Evolutionary conservation across 2,113 vertebrate genomes (phyloP), one percentile per base, ranked within the genome.

Genomic region (Coptodon bakossiorum): DNA sequence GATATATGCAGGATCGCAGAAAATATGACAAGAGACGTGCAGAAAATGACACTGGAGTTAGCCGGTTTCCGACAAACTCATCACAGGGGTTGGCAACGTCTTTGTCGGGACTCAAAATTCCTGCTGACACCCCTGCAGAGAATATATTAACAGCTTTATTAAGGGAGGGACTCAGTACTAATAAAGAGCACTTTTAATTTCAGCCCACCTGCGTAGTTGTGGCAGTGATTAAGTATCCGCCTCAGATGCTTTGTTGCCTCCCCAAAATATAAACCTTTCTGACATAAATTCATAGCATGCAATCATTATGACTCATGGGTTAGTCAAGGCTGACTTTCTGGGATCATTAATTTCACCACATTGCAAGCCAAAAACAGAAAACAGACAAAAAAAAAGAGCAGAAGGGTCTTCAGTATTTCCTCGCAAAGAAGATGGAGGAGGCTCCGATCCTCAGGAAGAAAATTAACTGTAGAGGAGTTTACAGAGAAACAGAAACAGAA

Each of bases 201-300:
- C 54, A 9, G 52, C 66, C 83, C 88, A 83, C 85, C 82, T 78
- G 83, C 50, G 48, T 5, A 31, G 80, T 31, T 76, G 86, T 17
- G 88, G 85, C 87, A 31, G 19, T 13, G 19, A 80, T 87, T 82
- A 52, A 82, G 80, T n/a, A 73, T 80, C 76, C 3, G 5, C 17
- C 56, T 68, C 14, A 22, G 71, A 88, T 89, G 83, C 88, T 83
- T 68, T n/a, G 68, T 87, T 93, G 88, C 94, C 90, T 86, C 83
- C 63, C 89, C 48, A 59, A 11, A 86, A 88, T 73, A 90, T 86
- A 71, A 88, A 90, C 85, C 53, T 29, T 17, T 36, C 40, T 43
- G 84, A 88, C 87, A 88, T 59, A 27, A 89, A 89, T 81, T 81
- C 80, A 61, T 36, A 79, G 59, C 27, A 53, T 59, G 71, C 61